Conservation (phyloP, 37 sponge, comb jelly and placozoan species). For the Hexactinellida sp. region DNA sequence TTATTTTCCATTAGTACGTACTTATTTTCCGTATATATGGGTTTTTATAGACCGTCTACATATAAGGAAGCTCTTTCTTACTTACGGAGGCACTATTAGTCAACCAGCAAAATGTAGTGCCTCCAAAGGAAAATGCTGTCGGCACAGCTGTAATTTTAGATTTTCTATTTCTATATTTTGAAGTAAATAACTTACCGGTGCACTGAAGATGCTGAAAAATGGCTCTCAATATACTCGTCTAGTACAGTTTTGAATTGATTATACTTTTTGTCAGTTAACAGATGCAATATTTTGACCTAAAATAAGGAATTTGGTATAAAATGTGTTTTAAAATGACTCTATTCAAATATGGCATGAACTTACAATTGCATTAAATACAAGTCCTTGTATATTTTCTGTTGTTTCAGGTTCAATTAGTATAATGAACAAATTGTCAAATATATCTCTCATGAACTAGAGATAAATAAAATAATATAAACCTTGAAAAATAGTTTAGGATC, state of each 20-base stretch:
- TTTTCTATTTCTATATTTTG: not conserved
- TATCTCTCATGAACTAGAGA: not conserved
- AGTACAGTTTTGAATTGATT: not conserved
- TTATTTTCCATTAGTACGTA: too few species aligned
- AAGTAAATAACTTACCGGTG: not conserved
- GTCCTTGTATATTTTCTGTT: not conserved
- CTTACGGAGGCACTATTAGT: not conserved
- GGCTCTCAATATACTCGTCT: not conserved
- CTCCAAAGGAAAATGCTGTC: too few species aligned
- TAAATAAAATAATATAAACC: not conserved
- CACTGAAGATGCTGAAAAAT: conserved; percentile 11
- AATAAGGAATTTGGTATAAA: too few species aligned
- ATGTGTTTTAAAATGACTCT: not conserved
- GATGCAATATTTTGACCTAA: not conserved
- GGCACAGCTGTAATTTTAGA: too few species aligned
- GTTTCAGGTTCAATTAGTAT: not conserved
- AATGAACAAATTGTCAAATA: conserved; percentile 5
- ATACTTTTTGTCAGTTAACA: conserved; percentile 4
- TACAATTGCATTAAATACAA: conserved; percentile 10
- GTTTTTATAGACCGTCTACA: too few species aligned
- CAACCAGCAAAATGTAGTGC: not conserved
- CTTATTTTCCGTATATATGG: too few species aligned
- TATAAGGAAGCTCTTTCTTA: too few species aligned
- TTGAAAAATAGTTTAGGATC: not conserved
- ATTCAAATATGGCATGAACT: not conserved